Evolutionary conservation across 2,797 vertebrate genomes (phyloP), one percentile per base, ranked within the genome.

Genomic region (Cetoscarus ocellatus): DNA sequence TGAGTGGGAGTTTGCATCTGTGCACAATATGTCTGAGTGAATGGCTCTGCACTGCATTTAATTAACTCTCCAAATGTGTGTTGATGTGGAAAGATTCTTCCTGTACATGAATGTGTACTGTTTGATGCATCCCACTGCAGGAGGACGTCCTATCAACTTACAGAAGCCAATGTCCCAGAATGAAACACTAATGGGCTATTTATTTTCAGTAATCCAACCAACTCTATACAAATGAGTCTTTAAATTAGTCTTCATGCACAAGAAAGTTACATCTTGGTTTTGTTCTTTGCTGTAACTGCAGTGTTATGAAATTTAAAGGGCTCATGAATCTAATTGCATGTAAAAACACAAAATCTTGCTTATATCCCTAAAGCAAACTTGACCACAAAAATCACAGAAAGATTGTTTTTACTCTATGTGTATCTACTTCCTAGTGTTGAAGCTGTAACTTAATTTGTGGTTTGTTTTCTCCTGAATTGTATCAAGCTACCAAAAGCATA

Each of bases 1-100:
- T 39, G 49, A 64, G 79, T 70, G 70, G 73, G 70, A 43, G 68
- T 74, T 52, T 73, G 57, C 72, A 69, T 77, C 54, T 61, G 61
- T 61, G 62, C 63, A 59, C 55, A 67, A 44, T 49, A 13, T 59
- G 59, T 70, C 58, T 70, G 55, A 56, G 19, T 62, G 62, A 70
- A 69, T 54, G 65, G 70, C 73, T 73, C 3, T 53, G 70, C 52
- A 63, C 56, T 76, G 14, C 36, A 83, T 72, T 83, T 70, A 70
- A 75, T 72, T 59, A 68, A 12, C 9, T 36, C 45, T 4, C 9
- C 39, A 52, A 47, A 43, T n/a, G 35, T 18, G 35, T n/a, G 51
- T 34, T 54, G 15, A 34, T 50, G 18, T 66, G 55, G 36, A 47
- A 35, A 43, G 19, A 51, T 56, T 47, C 55, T 54, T 49, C 17